Conservation (phyloP, 2,797 vertebrate species). For the Xenopus petersii region DNA sequence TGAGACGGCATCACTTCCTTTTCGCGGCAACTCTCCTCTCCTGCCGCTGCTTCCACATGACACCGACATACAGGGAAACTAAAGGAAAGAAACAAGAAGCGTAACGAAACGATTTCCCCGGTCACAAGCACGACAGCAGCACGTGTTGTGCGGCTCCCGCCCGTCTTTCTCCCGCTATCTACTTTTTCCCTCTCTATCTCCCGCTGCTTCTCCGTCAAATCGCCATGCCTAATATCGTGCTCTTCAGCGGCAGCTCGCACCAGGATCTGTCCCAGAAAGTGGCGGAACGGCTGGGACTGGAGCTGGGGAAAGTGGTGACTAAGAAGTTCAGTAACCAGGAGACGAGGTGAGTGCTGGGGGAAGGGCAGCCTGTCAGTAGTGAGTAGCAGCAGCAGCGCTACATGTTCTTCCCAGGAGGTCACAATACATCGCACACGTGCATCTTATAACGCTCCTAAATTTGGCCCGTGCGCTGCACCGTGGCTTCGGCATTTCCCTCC, state of each 20-base stretch:
- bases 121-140: not conserved
- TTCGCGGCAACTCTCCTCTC: no score
- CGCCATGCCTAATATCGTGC: constrained; percentile 88
- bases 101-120: not conserved
- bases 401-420: not conserved
- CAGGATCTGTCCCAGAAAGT: constrained; percentile 90
- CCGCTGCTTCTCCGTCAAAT: not conserved
- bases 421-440: not conserved
- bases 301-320: constrained; percentile 89
- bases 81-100: constrained; percentile 16
- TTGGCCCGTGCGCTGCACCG: no score
- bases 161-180: not conserved
- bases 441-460: no score
- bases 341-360: constrained; percentile 66
- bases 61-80: constrained; percentile 5
- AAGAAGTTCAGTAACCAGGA: constrained; percentile 97
- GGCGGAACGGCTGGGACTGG: constrained; percentile 86
- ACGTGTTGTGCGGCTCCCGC: not conserved
- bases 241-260: constrained; percentile 93
- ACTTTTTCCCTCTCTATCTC: not conserved
- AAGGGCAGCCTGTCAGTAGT: no score
- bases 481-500: no score
- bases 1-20: not conserved
- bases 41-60: constrained; percentile 23
- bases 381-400: not conserved